Percentiles rank a stretch among this genome's conserved stretches.
Evolutionary conservation across 2,797 vertebrate genomes (phyloP).

Genomic region (Malurus leucopterus): DNA sequence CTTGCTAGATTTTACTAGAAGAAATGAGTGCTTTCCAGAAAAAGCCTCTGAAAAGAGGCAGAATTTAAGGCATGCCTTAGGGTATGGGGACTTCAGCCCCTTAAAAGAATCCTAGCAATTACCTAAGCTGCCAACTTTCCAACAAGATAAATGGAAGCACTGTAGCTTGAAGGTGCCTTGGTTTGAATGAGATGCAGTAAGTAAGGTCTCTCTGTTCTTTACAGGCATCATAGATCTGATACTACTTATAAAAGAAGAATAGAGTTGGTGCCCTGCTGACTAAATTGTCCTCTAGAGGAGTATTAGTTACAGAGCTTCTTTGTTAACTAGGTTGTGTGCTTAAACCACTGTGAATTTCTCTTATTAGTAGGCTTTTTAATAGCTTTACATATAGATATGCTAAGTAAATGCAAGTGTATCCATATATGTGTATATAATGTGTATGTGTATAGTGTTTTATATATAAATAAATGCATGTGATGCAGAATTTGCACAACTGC

Average conservation of each 20-base stretch:
- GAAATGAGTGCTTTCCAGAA: not conserved
- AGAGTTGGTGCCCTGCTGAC: slow-evolving; percentile 74
- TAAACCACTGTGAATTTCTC: slow-evolving; percentile 67
- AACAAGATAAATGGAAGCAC: slow-evolving; percentile 63
- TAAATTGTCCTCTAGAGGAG: slow-evolving; percentile 76
- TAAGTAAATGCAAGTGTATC: slow-evolving; percentile 42
- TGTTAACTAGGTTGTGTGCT: slow-evolving; percentile 72
- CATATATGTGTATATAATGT: slow-evolving; percentile 40
- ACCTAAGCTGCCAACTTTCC: slow-evolving; percentile 58
- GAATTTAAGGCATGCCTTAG: slow-evolving; percentile 30
- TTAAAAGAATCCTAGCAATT: slow-evolving; percentile 56
- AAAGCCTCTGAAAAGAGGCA: not conserved
- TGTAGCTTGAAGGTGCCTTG: slow-evolving; percentile 72
- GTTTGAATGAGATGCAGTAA: slow-evolving; percentile 63
- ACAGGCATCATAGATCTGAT: slow-evolving; percentile 70
- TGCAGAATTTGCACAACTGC: slow-evolving; percentile 40
- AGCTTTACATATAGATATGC: slow-evolving; percentile 44
- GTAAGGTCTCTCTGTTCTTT: slow-evolving; percentile 63
- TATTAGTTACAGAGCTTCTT: slow-evolving; percentile 75
- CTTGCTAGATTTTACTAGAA: not conserved
- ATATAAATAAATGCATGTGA: slow-evolving; percentile 19
- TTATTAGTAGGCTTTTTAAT: slow-evolving; percentile 67
- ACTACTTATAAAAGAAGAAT: slow-evolving; percentile 72
- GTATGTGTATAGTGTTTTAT: not conserved
- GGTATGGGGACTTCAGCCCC: slow-evolving; percentile 34